These are phyloP conservation scores for Corythoichthys haematopterus DNA, from an alignment of 2,113 vertebrate species.

Conservation along the genomic window DNA sequence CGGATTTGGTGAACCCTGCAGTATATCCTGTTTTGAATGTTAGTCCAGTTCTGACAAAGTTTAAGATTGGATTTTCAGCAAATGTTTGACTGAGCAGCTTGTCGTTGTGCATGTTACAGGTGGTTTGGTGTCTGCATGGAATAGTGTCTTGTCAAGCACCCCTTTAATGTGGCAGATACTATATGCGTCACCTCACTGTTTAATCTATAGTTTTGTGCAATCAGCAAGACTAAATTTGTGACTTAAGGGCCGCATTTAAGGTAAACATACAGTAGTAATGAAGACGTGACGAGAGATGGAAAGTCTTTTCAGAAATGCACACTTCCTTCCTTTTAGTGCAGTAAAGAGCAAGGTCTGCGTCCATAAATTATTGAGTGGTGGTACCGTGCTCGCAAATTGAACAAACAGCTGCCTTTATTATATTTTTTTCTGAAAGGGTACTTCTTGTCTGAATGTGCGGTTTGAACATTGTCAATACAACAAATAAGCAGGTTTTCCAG, in stretches of 20 bases:
- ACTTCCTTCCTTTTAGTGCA: neutral
- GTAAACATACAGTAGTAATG: neutral
- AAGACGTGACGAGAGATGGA: neutral
- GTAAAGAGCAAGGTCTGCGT: neutral
- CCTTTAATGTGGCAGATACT: neutral
- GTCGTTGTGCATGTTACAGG: neutral
- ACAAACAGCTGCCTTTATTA: constrained; percentile 4
- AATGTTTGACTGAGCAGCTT: neutral
- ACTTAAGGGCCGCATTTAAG: neutral
- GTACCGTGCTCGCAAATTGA: neutral
- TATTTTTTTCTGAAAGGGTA: neutral
- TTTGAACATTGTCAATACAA: neutral
- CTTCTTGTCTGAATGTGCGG: neutral
- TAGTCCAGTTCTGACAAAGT: neutral
- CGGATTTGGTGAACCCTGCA: too few relatives aligned
- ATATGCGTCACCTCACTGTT: neutral
- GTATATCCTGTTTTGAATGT: neutral
- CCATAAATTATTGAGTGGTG: neutral
- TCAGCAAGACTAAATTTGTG: neutral
- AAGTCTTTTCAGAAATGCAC: neutral
- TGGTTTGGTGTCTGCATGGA: neutral
- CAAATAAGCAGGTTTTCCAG: neutral
- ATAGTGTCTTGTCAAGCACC: neutral
- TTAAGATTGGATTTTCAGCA: neutral
- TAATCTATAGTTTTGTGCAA: neutral